These are phyloP conservation scores for Hemicentrotus pulcherrimus DNA, from an alignment of 35 echinoderm and acorn worm genomes.

Conservation along the genomic window DNA sequence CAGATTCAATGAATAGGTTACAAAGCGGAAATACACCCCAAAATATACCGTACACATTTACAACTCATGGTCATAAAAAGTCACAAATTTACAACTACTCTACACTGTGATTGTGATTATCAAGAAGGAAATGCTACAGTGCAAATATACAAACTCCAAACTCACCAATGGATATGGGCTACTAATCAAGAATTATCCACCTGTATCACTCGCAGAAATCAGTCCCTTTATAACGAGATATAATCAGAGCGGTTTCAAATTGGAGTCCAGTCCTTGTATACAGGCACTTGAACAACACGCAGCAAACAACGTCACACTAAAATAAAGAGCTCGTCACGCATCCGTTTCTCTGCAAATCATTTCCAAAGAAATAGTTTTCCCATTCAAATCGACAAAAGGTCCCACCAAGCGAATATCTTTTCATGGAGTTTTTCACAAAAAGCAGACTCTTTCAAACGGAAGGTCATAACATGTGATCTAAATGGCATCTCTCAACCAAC, in stretches of 20 bases:
- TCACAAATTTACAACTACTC: background rate
- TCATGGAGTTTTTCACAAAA: background rate
- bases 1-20: too few relatives aligned
- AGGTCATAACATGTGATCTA: constrained; percentile 8
- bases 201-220: background rate
- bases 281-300: background rate
- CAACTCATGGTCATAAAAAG: background rate
- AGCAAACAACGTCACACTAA: background rate
- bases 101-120: background rate
- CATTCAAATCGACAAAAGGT: background rate
- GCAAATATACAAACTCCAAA: background rate
- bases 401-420: background rate
- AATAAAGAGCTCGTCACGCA: background rate
- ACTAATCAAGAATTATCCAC: background rate
- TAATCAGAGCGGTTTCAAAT: background rate
- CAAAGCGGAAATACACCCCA: too few relatives aligned
- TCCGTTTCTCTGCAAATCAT: background rate
- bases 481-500: background rate
- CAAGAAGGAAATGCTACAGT: background rate
- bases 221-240: background rate
- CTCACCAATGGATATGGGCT: constrained; percentile 1
- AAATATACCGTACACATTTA: too few relatives aligned
- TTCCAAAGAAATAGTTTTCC: constrained; percentile 12
- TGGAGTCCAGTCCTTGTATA: background rate
- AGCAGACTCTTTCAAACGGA: background rate